phyloP scores from a whole-genome alignment of 2,113 vertebrate genomes.

The Plecotus auritus region DNA sequence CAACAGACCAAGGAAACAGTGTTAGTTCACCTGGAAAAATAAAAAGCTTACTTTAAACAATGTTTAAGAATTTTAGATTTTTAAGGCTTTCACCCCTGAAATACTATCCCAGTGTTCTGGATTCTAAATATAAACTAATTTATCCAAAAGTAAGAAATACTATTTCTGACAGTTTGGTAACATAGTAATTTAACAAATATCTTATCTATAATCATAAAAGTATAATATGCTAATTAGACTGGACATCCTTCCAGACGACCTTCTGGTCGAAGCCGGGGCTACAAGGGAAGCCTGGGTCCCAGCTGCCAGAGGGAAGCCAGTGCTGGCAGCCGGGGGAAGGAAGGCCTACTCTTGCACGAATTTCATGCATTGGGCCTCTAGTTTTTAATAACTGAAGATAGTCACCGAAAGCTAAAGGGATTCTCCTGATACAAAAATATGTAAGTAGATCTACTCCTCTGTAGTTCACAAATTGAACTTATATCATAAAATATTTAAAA shows the following conservation, averaged over 20 bases:
- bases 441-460: not conserved
- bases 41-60: not conserved
- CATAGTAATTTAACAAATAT: not conserved
- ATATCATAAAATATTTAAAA: slow-evolving; percentile 22
- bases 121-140: not conserved
- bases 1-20: not conserved
- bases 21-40: not conserved
- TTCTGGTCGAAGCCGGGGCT: no score
- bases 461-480: not conserved
- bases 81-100: not conserved
- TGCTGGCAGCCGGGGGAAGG: no score
- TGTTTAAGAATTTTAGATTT: not conserved
- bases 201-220: not conserved
- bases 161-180: not conserved
- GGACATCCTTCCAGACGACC: no score
- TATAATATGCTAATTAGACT: no score
- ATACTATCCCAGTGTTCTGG: not conserved
- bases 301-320: no score
- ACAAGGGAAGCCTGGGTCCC: no score
- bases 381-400: slow-evolving; percentile 16
- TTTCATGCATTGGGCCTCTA: no score
- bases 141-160: not conserved
- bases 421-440: not conserved
- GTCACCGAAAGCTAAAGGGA: not conserved
- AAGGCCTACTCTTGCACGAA: no score